Base-by-base conservation (phyloP, 2,113 vertebrate species). In the Rhinopithecus roxellana region DNA sequence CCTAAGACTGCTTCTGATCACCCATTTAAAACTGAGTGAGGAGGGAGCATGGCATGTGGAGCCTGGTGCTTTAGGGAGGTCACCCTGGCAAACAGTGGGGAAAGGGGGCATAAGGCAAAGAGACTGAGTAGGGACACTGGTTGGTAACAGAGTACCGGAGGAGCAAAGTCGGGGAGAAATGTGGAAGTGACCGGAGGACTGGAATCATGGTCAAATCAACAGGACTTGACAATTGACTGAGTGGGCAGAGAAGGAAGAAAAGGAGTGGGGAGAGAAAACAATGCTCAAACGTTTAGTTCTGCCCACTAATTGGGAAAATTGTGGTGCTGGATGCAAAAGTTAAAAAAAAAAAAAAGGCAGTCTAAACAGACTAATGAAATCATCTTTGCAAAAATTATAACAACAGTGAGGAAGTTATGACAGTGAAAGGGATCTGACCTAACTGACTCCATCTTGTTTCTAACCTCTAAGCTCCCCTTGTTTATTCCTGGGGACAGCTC, bases 161-260 rank as follows among this genome's bases (percentile, higher is more conserved):
- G 7, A 22, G 8, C 2, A 6, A 7, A 23, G 6, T 0, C 0
- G 1, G 35, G 7, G 20, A 2, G 52, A 0, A 17, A 5, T n/a
- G 10, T 25, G 8, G 13, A 30, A 67, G 77, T 14, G 72, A 23
- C 72, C 11, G 32, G 55, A 78, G 57, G 2, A 69, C 2, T 30
- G 11, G 38, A 70, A 48, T 2, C 35, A 20, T 45, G 50, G 40
- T 35, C 45, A 64, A 6, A 89, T n/a, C 57, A 55, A 13, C 5
- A 20, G 23, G 12, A 48, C 70, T 30, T 50, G 61, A 59, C 48
- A 30, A 32, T 4, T 32, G 59, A 16, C 13, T 2, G 16, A 72
- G 40, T 38, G 18, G 9, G 20, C 75, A 17, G 13, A 64, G 7
- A 57, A 40, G 13, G 20, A 17, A 32, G 45, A 32, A 79, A 70